Percentiles rank a stretch among this genome's conserved stretches.
These are phyloP conservation scores for Sarcophaga bullata DNA, from an alignment of 1,140 invertebrate genomes.

Conservation along the genomic window DNA sequence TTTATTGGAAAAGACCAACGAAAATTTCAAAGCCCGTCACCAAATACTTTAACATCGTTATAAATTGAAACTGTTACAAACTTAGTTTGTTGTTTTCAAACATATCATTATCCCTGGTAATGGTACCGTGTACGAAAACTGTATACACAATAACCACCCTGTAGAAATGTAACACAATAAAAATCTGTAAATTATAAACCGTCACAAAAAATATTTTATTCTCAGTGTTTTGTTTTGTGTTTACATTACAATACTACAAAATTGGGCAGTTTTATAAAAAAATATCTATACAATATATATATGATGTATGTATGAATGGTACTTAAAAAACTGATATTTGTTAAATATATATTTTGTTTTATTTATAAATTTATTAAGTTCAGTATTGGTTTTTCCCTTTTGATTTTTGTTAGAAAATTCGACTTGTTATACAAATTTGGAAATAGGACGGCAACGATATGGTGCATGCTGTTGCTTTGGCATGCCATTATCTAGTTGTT, in stretches of 20 bases:
- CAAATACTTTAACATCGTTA: too few relatives aligned
- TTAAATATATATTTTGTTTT: not conserved
- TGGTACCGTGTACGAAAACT: too few relatives aligned
- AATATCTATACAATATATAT: not conserved
- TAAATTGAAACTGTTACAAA: too few relatives aligned
- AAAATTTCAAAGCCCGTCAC: too few relatives aligned
- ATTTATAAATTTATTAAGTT: not conserved
- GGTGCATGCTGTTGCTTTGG: not conserved
- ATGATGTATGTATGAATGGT: not conserved
- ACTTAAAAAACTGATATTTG: not conserved
- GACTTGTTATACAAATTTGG: conserved; percentile 8
- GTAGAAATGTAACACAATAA: not conserved
- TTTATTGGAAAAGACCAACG: too few relatives aligned
- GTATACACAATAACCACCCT: too few relatives aligned
- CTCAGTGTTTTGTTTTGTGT: not conserved
- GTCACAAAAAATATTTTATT: conserved; percentile 1
- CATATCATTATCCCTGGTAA: too few relatives aligned
- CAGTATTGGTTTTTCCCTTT: too few relatives aligned
- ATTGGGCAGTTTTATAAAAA: not conserved
- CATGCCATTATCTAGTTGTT: not conserved
- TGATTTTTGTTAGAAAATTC: not conserved
- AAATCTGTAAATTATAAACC: not conserved
- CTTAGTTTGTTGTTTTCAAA: too few relatives aligned
- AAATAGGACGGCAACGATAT: not conserved
- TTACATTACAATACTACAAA: not conserved